Percentiles rank a stretch among this genome's conserved stretches.
phyloP scores from a whole-genome alignment of 2,113 vertebrate species.

The Oncorhynchus mykiss region DNA sequence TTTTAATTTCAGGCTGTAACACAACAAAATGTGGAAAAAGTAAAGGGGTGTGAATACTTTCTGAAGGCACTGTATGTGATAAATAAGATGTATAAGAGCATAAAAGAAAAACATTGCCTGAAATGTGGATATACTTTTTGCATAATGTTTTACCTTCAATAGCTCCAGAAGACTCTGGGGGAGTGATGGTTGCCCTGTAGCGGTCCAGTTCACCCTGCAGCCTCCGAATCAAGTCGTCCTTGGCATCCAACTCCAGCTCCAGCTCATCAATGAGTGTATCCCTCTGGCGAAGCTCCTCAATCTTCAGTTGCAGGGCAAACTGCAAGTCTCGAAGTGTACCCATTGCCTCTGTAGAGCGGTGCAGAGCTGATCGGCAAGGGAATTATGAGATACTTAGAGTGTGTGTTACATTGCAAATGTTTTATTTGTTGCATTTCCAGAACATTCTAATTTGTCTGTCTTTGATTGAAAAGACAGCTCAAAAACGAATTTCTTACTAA shows the following conservation, averaged over 20 bases:
- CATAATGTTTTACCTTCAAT: constrained; percentile 40
- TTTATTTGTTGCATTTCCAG: neutral
- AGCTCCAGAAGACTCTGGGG: constrained; percentile 55
- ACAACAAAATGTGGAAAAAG: no score
- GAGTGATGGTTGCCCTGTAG: constrained; percentile 59
- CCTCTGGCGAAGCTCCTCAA: constrained; percentile 77
- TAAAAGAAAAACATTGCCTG: neutral
- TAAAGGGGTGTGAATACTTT: no score
- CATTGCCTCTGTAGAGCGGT: constrained; percentile 54
- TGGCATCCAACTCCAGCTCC: constrained; percentile 76
- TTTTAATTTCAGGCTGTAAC: no score
- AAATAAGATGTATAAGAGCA: neutral
- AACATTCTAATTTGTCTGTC: neutral
- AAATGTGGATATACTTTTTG: neutral
- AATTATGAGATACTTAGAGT: neutral
- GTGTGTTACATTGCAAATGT: neutral
- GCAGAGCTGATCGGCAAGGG: neutral
- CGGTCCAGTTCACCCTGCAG: constrained; percentile 78
- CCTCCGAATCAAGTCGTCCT: constrained; percentile 78
- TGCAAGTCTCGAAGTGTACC: constrained; percentile 78
- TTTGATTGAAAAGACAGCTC: neutral
- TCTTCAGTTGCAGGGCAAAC: constrained; percentile 77
- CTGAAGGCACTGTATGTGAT: no score
- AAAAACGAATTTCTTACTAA: no score
- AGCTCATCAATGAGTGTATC: constrained; percentile 78